Base-by-base conservation (phyloP, 2,797 vertebrate genomes). In the Leucoraja ocellata region DNA sequence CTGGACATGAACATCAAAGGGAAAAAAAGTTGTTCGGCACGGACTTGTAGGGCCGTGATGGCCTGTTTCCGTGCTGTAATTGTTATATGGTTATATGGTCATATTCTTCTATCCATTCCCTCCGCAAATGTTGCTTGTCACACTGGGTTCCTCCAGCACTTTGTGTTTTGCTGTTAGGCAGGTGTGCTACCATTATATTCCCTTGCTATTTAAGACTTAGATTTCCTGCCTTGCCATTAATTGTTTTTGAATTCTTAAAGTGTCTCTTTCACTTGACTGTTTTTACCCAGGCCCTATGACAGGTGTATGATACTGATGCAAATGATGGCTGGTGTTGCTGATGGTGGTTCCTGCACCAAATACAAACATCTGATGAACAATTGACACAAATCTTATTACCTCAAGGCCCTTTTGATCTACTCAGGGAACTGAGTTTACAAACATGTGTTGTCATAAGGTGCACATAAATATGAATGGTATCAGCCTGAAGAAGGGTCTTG, bases 361-460 rank as follows among this genome's bases (percentile, higher is more conserved):
- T 32, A 23, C 28, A 88, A 18, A 68, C 21, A 68, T 88, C 28
- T 88, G 36, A 68, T 88, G 63, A 88, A 32, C 65, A 61, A 86
- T 68, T 61, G 13, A 63, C 58, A n/a, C 61, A 63, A 63, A 63
- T 14, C 25, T 32, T 58, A 86, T 65, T n/a, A 88, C 61, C 8
- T 88, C 84, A 88, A 18, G 84, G 63, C 1, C 84, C 32, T n/a
- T 88, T 88, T 68, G 16, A 88, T 88, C 61, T 68, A 58, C 83
- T 63, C 58, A 36, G 84, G n/a, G 14, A 68, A n/a, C 63, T 68
- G 61, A 88, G 84, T 88, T 68, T 68, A 68, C 84, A 88, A 88
- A 88, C 63, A 88, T 68, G 32, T 68, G 84, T n/a, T 36, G 32
- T 13, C 32, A 68, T 21, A 63, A 68, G 28, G n/a, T 21, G 21